A percentile compares a stretch with the other conserved stretches of the same genome.
Evolutionary conservation across 1,140 invertebrate species (phyloP).

Genomic region (Araneus ventricosus): DNA sequence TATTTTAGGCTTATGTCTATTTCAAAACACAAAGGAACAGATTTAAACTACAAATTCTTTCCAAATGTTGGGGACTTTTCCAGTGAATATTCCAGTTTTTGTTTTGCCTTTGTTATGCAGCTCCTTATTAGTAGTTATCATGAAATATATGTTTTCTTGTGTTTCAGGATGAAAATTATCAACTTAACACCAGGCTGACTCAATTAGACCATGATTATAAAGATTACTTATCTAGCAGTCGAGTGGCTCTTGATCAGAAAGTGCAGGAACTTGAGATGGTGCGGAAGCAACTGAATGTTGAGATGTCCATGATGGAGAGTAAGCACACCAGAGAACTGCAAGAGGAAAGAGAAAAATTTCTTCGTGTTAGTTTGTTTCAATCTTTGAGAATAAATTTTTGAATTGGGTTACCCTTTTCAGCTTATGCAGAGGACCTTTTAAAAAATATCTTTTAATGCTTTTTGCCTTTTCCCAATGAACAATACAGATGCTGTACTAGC

Average conservation of each 20-base stretch:
- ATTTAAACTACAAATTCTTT: no score
- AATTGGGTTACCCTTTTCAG: no score
- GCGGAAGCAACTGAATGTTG: constrained; percentile 81
- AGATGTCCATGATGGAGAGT: constrained; percentile 79
- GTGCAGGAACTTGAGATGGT: constrained; percentile 80
- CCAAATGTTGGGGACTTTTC: no score
- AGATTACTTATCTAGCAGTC: constrained; percentile 81
- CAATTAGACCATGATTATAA: constrained; percentile 82
- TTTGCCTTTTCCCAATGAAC: no score
- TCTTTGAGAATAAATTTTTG: background rate
- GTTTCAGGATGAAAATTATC: constrained; percentile 79
- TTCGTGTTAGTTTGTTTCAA: constrained; percentile 78
- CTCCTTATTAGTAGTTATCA: no score
- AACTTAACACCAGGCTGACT: constrained; percentile 83
- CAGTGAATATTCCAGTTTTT: no score
- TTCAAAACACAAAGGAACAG: no score
- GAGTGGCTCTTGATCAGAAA: constrained; percentile 80
- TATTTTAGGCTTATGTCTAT: no score
- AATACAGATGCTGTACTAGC: no score
- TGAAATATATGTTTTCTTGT: constrained; percentile 38
- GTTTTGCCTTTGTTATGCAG: no score
- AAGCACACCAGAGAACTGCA: constrained; percentile 80
- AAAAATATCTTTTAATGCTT: no score
- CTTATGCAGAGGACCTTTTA: no score
- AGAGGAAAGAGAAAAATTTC: constrained; percentile 80